Conservation (phyloP, 2,113 vertebrate species). For the Oxygymnocypris stewartii region DNA sequence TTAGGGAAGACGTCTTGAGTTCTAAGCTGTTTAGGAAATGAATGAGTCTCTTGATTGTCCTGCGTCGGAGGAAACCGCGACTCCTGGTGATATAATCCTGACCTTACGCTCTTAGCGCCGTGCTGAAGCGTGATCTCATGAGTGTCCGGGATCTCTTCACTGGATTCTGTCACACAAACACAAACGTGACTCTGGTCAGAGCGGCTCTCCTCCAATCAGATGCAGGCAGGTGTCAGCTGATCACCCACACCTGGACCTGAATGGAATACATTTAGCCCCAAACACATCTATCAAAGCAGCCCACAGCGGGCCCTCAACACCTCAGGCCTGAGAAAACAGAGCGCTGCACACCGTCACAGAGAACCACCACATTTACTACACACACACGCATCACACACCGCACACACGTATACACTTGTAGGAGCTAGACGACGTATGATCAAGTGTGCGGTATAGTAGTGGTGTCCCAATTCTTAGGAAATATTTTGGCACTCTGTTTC, state of each 20-base stretch:
- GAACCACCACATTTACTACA: conserved; percentile 4
- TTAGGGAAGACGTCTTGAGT: no score
- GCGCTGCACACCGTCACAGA: conserved; percentile 36
- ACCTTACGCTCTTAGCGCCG: conserved; percentile 88
- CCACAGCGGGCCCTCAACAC: conserved; percentile 17
- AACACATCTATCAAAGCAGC: conserved; percentile 27
- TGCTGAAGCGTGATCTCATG: conserved; percentile 95
- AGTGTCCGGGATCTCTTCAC: conserved; percentile 91
- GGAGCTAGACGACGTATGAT: no score
- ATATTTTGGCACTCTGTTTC: no score
- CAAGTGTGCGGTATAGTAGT: no score
- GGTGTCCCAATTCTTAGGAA: no score
- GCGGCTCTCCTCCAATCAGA: background rate
- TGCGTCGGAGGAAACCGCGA: no score
- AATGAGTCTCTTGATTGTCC: no score
- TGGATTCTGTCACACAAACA: conserved; percentile 76
- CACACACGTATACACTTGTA: no score
- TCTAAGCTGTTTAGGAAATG: no score
- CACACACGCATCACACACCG: no score
- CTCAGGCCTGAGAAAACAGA: conserved; percentile 23
- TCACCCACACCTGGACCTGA: conserved; percentile 17
- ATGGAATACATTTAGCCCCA: background rate
- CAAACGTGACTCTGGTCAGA: background rate
- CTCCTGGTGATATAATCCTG: no score
- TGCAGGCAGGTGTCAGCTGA: background rate